These are phyloP conservation scores for Cebus imitator DNA, from an alignment of 2,113 vertebrate species.

Conservation along the genomic window DNA sequence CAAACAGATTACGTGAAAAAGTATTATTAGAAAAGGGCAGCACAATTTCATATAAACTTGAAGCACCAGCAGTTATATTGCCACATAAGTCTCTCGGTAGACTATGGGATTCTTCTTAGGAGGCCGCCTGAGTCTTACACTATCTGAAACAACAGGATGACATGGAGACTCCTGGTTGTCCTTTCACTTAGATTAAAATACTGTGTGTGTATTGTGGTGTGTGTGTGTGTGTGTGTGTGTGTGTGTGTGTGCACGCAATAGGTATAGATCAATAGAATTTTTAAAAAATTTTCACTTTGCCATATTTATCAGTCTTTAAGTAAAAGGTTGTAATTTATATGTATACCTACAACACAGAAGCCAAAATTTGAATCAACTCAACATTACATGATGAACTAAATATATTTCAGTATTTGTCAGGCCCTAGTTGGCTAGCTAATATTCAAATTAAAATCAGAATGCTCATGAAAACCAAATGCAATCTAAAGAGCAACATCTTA, in stretches of 20 bases:
- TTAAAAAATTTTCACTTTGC: background rate
- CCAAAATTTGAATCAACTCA: conserved; percentile 26
- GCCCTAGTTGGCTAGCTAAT: conserved; percentile 72
- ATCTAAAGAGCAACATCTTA: conserved; percentile 76
- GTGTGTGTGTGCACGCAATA: background rate
- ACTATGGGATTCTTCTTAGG: background rate
- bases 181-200: background rate
- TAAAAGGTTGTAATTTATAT: background rate
- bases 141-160: background rate
- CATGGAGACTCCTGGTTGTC: background rate
- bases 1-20: background rate
- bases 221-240: background rate
- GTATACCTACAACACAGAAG: background rate
- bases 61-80: background rate
- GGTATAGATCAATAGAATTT: background rate
- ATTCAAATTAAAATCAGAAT: conserved; percentile 78
- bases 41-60: background rate
- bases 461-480: conserved; percentile 82
- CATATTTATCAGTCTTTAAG: background rate
- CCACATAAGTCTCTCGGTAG: background rate
- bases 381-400: conserved; percentile 61
- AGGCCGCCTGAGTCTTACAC: background rate
- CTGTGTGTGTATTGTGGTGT: background rate
- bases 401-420: conserved; percentile 71
- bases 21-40: background rate